Evolutionary conservation across 2,888 invertebrate species (phyloP).

Genomic region (Drosophila emarginata): DNA sequence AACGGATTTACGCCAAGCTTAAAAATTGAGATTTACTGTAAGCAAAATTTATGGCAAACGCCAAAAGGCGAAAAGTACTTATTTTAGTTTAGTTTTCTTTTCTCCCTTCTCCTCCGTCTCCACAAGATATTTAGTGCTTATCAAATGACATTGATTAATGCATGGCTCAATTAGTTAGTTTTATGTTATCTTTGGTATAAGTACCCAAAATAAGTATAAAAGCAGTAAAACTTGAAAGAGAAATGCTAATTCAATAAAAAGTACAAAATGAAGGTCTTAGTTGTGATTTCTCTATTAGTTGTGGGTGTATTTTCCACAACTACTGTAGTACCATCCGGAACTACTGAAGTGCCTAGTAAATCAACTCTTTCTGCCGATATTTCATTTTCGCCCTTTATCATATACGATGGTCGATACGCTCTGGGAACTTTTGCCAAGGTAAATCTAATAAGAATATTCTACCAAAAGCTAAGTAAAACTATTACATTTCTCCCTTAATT

Average conservation of each 20-base stretch:
- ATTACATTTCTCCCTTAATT: not conserved
- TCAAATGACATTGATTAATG: slow-evolving; percentile 47
- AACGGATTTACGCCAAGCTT: slow-evolving; percentile 48
- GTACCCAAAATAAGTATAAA: slow-evolving; percentile 16
- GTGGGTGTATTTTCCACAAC: slow-evolving; percentile 2
- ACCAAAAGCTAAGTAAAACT: too few species aligned
- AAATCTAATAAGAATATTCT: too few species aligned
- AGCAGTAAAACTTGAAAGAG: not conserved
- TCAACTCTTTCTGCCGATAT: not conserved
- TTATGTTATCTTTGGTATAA: not conserved
- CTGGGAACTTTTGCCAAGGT: slow-evolving; percentile 39
- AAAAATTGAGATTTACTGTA: slow-evolving; percentile 52
- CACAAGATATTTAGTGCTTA: slow-evolving; percentile 20
- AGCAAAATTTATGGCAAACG: slow-evolving; percentile 44
- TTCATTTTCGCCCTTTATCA: slow-evolving; percentile 28
- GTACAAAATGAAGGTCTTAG: slow-evolving; percentile 29
- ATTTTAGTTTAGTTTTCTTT: slow-evolving; percentile 25
- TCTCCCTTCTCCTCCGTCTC: slow-evolving; percentile 12
- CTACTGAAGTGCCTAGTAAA: not conserved
- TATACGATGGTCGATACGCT: slow-evolving; percentile 43
- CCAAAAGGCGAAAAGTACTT: slow-evolving; percentile 27
- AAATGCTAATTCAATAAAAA: not conserved
- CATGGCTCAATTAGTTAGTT: slow-evolving; percentile 30
- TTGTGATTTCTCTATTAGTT: slow-evolving; percentile 21
- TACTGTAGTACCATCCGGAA: not conserved